Base-by-base conservation (phyloP, 1,140 invertebrate genomes). In the Daktulosphaira vitifoliae region DNA sequence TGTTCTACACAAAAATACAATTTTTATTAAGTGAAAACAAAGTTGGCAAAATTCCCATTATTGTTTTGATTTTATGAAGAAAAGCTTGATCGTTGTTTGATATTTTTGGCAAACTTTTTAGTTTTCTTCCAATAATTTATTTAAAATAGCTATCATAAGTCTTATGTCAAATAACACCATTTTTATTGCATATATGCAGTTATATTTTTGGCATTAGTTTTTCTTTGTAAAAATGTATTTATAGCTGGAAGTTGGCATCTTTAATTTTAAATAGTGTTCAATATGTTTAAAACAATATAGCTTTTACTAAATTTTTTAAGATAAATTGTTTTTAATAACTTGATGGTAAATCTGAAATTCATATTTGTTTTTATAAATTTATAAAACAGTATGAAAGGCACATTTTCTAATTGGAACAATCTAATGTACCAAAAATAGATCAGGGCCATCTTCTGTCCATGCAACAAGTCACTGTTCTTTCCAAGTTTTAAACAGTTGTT, bases 31-130 rank as follows among this genome's bases (percentile, higher is more conserved):
- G 38, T 18, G 23, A 23, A 59, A 56, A 44, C 39, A 39, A 48
- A 62, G 15, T 44, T 62, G 56, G 56, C 8, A n/a, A 23, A 46
- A 46, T 62, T 62, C 56, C 56, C 44, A 62, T 20, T 62, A 62
- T 62, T 62, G 42, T 62, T 62, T 62, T 48, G 25, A 11, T 16
- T 48, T 13, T 62, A 62, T 11, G 16, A 39, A 46, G 42, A 33
- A 33, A 62, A 48, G 23, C 26, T 62, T 26, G 42, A 48, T 38
- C 22, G 56, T 26, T n/a, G 38, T 48, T 44, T 46, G 25, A 48
- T 62, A 62, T 62, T 62, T 62, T 62, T 62, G 56, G 56, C 56
- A 33, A 33, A 62, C 56, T 46, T 62, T 33, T 33, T 3, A 42
- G 11, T 62, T 46, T 62, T 46, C 39, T n/a, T 62, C 26, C 25